These are phyloP conservation scores for Melanocharis versteri DNA, from an alignment of 2,113 vertebrate species.

Conservation along the genomic window DNA sequence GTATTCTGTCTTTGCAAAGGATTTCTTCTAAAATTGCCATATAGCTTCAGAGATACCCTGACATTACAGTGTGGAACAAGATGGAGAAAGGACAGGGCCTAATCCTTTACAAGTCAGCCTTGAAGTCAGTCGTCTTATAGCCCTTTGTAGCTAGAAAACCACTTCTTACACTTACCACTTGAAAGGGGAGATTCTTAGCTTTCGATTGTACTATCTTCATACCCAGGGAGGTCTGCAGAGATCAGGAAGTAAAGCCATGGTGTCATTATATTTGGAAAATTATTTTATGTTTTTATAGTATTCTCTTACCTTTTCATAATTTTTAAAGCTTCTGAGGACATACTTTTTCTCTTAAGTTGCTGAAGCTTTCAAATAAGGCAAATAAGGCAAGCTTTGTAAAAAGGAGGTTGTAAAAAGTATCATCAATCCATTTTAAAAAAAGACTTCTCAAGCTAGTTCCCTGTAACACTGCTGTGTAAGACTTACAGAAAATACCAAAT, in stretches of 20 bases:
- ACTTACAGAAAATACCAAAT: not conserved
- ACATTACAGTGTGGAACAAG: not conserved
- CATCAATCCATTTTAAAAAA: not conserved
- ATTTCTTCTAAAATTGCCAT: conserved; percentile 6
- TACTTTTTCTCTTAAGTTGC: not conserved
- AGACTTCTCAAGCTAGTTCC: not conserved
- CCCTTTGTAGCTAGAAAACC: conserved; percentile 1
- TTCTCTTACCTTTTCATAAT: not conserved
- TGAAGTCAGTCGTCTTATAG: conserved; percentile 33
- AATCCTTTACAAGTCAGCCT: conserved; percentile 29
- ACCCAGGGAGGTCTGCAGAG: not conserved
- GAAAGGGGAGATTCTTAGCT: conserved; percentile 17
- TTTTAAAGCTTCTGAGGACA: not conserved
- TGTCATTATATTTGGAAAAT: not conserved
- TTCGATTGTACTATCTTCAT: not conserved
- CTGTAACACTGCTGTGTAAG: not conserved
- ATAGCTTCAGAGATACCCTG: conserved; percentile 13
- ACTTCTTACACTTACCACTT: conserved; percentile 10
- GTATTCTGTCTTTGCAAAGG: not conserved
- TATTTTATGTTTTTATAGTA: not conserved
- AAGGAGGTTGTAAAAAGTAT: not conserved
- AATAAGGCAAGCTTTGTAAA: not conserved
- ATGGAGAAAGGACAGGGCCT: conserved; percentile 25
- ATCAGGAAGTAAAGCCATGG: not conserved
- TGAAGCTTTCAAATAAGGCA: not conserved